These are phyloP conservation scores for Pocota personata DNA, from an alignment of 2,888 invertebrate species.

Conservation along the genomic window DNA sequence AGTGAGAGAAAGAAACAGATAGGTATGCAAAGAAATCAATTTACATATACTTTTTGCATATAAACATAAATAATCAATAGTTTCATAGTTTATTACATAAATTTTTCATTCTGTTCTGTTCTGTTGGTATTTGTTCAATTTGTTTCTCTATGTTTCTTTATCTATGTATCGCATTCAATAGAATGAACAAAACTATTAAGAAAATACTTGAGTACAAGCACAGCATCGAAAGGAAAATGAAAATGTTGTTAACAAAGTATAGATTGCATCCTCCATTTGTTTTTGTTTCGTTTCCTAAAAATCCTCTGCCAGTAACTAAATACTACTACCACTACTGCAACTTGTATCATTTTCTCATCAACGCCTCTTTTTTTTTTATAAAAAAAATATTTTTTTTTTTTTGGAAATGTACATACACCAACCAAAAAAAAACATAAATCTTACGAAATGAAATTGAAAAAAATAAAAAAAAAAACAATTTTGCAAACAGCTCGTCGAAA, in stretches of 20 bases:
- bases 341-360: constrained; percentile 53
- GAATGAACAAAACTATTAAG: constrained; percentile 1
- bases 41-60: constrained; percentile 37
- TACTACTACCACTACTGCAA: constrained; percentile 2
- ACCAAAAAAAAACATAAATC: background rate
- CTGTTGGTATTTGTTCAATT: constrained; percentile 12
- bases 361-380: constrained; percentile 33
- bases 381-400: background rate
- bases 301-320: constrained; percentile 23
- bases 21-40: constrained; percentile 61
- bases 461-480: constrained; percentile 28
- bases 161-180: constrained; percentile 17
- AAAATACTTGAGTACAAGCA: constrained; percentile 35
- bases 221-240: constrained; percentile 50
- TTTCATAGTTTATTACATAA: constrained; percentile 23
- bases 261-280: constrained; percentile 39
- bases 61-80: constrained; percentile 25
- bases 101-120: background rate
- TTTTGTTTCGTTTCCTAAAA: background rate
- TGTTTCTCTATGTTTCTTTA: constrained; percentile 18
- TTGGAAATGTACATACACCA: constrained; percentile 38
- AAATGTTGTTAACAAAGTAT: background rate
- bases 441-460: constrained; percentile 9
- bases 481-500: constrained; percentile 60
- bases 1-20: constrained; percentile 66